These are phyloP conservation scores for Calcarius lapponicus DNA, from an alignment of 2,797 vertebrate genomes.

Conservation along the genomic window DNA sequence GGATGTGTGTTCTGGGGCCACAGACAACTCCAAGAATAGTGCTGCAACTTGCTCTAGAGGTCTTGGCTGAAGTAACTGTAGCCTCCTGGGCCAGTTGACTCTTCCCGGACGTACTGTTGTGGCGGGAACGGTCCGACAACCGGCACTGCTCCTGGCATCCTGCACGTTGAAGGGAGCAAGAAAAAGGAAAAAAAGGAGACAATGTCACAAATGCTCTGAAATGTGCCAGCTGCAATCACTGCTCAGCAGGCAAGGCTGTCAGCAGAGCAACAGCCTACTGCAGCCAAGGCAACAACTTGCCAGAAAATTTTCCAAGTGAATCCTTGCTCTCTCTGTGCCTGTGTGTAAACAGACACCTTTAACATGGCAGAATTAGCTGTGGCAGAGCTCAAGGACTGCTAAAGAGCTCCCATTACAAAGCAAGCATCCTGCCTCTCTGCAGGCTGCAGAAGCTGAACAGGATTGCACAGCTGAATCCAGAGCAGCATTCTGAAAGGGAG, in stretches of 20 bases:
- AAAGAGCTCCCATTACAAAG: constrained; percentile 32
- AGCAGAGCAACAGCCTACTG: not conserved
- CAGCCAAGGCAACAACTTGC: constrained; percentile 40
- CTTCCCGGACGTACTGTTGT: constrained; percentile 73
- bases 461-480: not conserved
- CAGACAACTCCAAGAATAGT: constrained; percentile 59
- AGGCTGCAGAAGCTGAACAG: constrained; percentile 1
- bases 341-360: constrained; percentile 44
- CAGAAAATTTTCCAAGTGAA: constrained; percentile 45
- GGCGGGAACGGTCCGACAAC: constrained; percentile 58
- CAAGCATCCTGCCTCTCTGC: not conserved
- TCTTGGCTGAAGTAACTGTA: constrained; percentile 73
- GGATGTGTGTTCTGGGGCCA: constrained; percentile 57
- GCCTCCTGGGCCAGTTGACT: constrained; percentile 71
- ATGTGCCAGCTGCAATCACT: constrained; percentile 27
- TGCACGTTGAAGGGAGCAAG: not conserved
- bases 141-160: constrained; percentile 66
- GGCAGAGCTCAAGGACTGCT: not conserved
- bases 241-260: constrained; percentile 39
- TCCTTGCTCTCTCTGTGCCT: not conserved
- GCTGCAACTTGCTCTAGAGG: constrained; percentile 62
- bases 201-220: constrained; percentile 33
- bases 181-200: not conserved
- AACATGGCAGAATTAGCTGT: not conserved
- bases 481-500: not conserved